A percentile compares a stretch with the other conserved stretches of the same genome.
These are phyloP conservation scores for Chouioia cunea DNA, from an alignment of 2,888 invertebrate species.

Conservation along the genomic window DNA sequence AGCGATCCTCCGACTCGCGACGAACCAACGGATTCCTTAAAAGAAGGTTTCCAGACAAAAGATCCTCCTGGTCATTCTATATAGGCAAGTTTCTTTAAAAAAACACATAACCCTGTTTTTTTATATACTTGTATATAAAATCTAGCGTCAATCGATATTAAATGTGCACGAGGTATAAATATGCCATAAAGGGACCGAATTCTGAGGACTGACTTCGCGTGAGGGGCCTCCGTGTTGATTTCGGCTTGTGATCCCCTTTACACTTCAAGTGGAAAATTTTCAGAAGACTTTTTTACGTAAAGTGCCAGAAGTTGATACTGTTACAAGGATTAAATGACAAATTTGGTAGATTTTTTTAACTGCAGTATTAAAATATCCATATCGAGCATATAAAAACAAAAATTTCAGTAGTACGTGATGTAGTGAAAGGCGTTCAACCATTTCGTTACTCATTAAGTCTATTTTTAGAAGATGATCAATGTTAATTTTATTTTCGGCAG, in stretches of 20 bases:
- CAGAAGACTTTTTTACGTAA: background rate
- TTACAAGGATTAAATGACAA: background rate
- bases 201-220: conserved; percentile 12
- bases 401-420: no score
- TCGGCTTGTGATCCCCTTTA: conserved; percentile 21
- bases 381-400: no score
- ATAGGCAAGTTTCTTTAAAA: conserved; percentile 22
- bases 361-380: no score
- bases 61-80: conserved; percentile 6
- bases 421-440: no score
- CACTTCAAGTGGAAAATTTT: conserved; percentile 43
- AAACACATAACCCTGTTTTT: conserved; percentile 10
- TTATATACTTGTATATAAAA: background rate
- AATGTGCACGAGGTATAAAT: conserved; percentile 31
- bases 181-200: conserved; percentile 35
- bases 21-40: conserved; percentile 11
- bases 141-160: background rate
- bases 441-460: no score
- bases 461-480: no score
- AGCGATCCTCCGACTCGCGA: conserved; percentile 18
- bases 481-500: no score
- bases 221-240: conserved; percentile 22
- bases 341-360: conserved; percentile 13
- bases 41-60: conserved; percentile 5
- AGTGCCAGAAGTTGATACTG: conserved; percentile 11